Evolutionary conservation across 2,888 invertebrate genomes (phyloP).

Genomic region (Limulus polyphemus): DNA sequence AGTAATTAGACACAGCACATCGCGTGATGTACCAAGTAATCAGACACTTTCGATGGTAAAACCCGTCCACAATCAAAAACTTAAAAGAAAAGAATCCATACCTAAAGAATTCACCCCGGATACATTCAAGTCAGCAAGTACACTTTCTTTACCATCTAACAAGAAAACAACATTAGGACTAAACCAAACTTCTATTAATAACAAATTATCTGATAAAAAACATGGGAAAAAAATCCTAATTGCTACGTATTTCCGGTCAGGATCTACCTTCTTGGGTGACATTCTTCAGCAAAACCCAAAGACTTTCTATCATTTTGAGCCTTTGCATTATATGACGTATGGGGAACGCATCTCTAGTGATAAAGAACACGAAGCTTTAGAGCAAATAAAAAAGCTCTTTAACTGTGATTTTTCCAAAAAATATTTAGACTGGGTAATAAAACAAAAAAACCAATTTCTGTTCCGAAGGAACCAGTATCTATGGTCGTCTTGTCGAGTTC

Average conservation of each 20-base stretch:
- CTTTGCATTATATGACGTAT: constrained; percentile 52
- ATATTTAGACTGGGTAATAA: constrained; percentile 25
- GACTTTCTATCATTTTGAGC: constrained; percentile 82
- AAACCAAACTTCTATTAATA: no score
- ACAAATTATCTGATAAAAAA: no score
- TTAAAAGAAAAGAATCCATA: no score
- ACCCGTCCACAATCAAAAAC: no score
- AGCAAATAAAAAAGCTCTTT: constrained; percentile 18
- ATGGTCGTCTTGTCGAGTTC: constrained; percentile 62
- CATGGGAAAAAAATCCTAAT: constrained; percentile 49
- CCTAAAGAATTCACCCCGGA: no score
- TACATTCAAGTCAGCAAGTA: no score
- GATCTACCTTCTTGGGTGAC: constrained; percentile 69
- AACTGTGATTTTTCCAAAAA: constrained; percentile 11
- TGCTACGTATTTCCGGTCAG: constrained; percentile 79
- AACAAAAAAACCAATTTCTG: constrained; percentile 44
- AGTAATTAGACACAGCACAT: no score
- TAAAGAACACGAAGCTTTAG: constrained; percentile 16
- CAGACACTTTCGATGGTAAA: no score
- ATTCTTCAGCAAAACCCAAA: constrained; percentile 53
- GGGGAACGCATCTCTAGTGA: constrained; percentile 9
- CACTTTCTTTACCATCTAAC: no score
- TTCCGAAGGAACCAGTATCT: constrained; percentile 72
- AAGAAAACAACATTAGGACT: no score
- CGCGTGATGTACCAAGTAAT: no score